Evolutionary conservation across 1,140 invertebrate genomes (phyloP), one percentile per base, ranked within the genome.

Genomic region (Apolygus lucorum): DNA sequence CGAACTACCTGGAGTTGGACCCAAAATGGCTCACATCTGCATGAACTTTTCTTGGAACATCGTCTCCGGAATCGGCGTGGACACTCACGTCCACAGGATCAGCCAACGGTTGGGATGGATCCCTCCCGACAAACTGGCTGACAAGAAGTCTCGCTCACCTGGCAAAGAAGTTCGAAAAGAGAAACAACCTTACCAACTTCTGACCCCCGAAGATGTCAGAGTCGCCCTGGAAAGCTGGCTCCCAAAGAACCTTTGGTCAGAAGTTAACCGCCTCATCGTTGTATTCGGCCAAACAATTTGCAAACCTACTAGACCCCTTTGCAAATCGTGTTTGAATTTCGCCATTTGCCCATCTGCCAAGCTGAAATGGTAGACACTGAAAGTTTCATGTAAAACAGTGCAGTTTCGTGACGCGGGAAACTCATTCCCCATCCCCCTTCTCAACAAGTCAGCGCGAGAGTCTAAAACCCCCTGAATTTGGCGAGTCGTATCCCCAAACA

Each of bases 61-160:
- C 79, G 81, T 90, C 4, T 88, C 89, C 54, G 96, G 96, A 52
- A 96, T 96, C 73, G 93, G 91, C 62, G 95, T 98, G 0, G 95
- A 99, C 78, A 96, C 93, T n/a, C 96, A 99, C 82, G 95, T 99
- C 2, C 95, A 98, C 79, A 84, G 95, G 70, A 96, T 99, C 73
- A 86, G 87, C 8, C 96, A 98, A 78, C 84, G 95, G 72, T 81
- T 98, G 52, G 84, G 86, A 17, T 99, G 95, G 95, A 84, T 91
- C 0, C 83, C 54, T 4, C 54, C 54, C 2, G 22, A 11, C 2
- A 4, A 4, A 4, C 2, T 22, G 22, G 22, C 78, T 26, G 88
- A 87, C n/a, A n/a, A 52, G 27, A 68, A 42, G 49, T n/a, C n/a
- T n/a, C n/a, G n/a, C n/a, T n/a, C n/a, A n/a, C n/a, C n/a, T n/a